Percentiles rank a stretch among this genome's conserved stretches.
These are phyloP conservation scores for Agelaius tricolor DNA, from an alignment of 2,113 vertebrate genomes.

Conservation along the genomic window DNA sequence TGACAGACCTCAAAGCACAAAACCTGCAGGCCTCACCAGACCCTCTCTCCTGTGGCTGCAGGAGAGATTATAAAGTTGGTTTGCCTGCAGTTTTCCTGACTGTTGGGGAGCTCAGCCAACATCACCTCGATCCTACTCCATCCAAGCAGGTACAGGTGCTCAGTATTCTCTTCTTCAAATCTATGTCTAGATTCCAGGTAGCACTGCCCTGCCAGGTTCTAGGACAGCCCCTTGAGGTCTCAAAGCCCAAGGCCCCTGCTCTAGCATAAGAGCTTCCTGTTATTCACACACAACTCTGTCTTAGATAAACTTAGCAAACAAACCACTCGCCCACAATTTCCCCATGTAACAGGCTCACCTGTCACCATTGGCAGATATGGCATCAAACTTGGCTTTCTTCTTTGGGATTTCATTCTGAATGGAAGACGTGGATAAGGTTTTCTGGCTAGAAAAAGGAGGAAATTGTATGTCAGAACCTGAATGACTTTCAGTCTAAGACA, in stretches of 20 bases:
- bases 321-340: background rate
- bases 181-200: background rate
- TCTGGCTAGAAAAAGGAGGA: constrained; percentile 76
- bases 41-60: background rate
- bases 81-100: background rate
- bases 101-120: background rate
- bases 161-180: background rate
- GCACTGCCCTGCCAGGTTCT: background rate
- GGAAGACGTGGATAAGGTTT: constrained; percentile 85
- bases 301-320: background rate
- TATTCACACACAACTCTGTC: background rate
- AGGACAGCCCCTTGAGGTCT: background rate
- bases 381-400: constrained; percentile 86
- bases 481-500: constrained; percentile 36
- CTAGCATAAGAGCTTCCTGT: background rate
- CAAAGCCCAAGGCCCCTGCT: background rate
- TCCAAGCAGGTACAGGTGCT: background rate
- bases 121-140: background rate
- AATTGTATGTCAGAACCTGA: constrained; percentile 55
- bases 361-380: constrained; percentile 82
- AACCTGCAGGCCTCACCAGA: background rate
- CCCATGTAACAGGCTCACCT: constrained; percentile 72
- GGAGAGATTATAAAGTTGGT: background rate
- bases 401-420: constrained; percentile 87
- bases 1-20: background rate